Evolutionary conservation across 2,888 invertebrate genomes (phyloP).

Genomic region (Myathropa florea): DNA sequence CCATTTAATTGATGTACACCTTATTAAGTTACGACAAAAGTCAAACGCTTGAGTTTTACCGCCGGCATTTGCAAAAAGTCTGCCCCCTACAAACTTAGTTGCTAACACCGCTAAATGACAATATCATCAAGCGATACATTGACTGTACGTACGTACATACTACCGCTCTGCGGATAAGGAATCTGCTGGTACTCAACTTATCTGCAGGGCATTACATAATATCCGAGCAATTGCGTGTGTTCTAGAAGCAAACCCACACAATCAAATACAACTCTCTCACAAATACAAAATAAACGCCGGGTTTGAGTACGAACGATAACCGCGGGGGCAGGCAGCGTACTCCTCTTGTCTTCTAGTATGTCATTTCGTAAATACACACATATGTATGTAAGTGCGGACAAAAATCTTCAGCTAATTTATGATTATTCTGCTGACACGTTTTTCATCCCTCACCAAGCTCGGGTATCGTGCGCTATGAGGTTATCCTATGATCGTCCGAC

Average conservation of each 20-base stretch:
- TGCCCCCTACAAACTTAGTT: background rate
- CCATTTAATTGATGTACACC: no score
- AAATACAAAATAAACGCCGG: constrained; percentile 30
- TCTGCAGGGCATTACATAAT: constrained; percentile 32
- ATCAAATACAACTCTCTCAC: background rate
- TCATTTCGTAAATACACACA: background rate
- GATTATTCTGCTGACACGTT: constrained; percentile 38
- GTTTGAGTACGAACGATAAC: background rate
- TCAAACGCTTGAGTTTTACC: background rate
- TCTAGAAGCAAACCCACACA: constrained; percentile 4
- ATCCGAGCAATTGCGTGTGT: constrained; percentile 27
- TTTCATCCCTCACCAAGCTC: background rate
- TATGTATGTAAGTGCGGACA: background rate
- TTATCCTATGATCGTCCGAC: constrained; percentile 28
- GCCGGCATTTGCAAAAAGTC: background rate
- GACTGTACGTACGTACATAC: background rate
- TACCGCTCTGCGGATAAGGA: background rate
- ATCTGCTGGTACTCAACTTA: constrained; percentile 10
- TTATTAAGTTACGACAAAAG: background rate
- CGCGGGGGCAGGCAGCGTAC: background rate
- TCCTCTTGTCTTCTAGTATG: background rate
- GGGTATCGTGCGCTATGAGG: background rate
- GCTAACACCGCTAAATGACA: background rate
- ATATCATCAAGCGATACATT: background rate
- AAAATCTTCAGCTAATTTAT: constrained; percentile 12